These are phyloP conservation scores for Crossaster papposus DNA, from an alignment of 53 echinoderm and acorn worm species.

Conservation along the genomic window DNA sequence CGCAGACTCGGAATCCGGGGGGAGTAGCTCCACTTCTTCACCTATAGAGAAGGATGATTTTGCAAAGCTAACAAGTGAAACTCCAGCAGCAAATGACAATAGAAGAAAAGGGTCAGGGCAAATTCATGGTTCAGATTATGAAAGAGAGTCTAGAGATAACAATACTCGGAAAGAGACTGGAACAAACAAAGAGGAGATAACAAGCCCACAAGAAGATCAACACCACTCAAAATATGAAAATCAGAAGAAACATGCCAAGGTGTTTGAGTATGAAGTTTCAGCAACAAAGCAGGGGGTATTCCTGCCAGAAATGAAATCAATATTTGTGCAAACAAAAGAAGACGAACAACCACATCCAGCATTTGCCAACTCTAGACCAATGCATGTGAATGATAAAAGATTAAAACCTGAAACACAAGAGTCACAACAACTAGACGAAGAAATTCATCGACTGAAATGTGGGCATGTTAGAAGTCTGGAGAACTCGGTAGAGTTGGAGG, in stretches of 20 bases:
- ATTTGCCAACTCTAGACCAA: background rate
- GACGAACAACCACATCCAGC: background rate
- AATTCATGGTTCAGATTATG: background rate
- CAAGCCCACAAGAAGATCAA: background rate
- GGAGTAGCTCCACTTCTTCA: slow-evolving; percentile 32
- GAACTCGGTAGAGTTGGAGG: background rate
- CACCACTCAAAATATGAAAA: background rate
- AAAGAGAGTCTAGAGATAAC: background rate
- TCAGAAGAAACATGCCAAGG: background rate
- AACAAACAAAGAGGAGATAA: background rate
- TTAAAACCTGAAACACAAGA: background rate
- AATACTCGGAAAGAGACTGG: background rate
- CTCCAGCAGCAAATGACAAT: background rate
- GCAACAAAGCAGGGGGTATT: slow-evolving; percentile 4
- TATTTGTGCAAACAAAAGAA: background rate
- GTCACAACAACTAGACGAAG: background rate
- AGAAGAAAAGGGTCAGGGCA: background rate
- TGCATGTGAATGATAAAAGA: slow-evolving; percentile 15
- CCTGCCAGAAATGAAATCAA: slow-evolving; percentile 12
- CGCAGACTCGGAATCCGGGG: slow-evolving; percentile 67
- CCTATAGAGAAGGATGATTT: slow-evolving; percentile 9
- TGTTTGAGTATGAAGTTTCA: slow-evolving; percentile 11
- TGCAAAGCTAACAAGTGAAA: background rate
- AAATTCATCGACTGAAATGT: background rate
- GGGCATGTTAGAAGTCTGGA: background rate